A percentile compares a stretch with the other conserved stretches of the same genome.
These are phyloP conservation scores for Tenthredo mesomela DNA, from an alignment of 2,888 invertebrate species.

Conservation along the genomic window DNA sequence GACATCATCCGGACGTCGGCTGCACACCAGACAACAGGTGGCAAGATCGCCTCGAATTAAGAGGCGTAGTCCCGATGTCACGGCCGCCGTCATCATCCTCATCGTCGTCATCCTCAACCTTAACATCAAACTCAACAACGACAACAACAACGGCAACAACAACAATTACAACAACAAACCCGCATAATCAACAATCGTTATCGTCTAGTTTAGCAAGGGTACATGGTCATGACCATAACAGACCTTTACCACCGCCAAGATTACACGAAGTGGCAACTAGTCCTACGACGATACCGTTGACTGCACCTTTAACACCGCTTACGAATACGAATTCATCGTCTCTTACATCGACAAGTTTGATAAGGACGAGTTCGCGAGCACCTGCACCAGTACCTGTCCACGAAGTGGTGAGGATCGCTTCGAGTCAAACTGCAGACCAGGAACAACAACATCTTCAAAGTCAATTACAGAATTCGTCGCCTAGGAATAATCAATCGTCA, in stretches of 20 bases:
- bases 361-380: conserved; percentile 73
- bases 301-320: conserved; percentile 79
- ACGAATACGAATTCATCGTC: conserved; percentile 78
- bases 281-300: conserved; percentile 76
- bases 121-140: conserved; percentile 67
- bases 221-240: conserved; percentile 72
- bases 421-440: not conserved
- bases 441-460: conserved; percentile 46
- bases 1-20: conserved; percentile 50
- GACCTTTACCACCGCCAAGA: conserved; percentile 74
- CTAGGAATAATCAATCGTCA: conserved; percentile 60
- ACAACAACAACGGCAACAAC: conserved; percentile 55
- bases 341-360: conserved; percentile 47
- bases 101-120: conserved; percentile 56
- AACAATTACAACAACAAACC: conserved; percentile 50
- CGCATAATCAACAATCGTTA: conserved; percentile 71
- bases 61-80: conserved; percentile 71
- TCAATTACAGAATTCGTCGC: conserved; percentile 54
- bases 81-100: conserved; percentile 66
- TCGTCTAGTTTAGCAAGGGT: conserved; percentile 69
- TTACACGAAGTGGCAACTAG: conserved; percentile 59
- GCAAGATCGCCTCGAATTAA: conserved; percentile 66
- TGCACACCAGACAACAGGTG: conserved; percentile 54
- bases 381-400: conserved; percentile 58
- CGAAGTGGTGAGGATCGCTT: conserved; percentile 22